Percentiles rank a stretch among this genome's conserved stretches.
Evolutionary conservation across 2,797 vertebrate species (phyloP).

Genomic region (Acanthurus leucopareius): DNA sequence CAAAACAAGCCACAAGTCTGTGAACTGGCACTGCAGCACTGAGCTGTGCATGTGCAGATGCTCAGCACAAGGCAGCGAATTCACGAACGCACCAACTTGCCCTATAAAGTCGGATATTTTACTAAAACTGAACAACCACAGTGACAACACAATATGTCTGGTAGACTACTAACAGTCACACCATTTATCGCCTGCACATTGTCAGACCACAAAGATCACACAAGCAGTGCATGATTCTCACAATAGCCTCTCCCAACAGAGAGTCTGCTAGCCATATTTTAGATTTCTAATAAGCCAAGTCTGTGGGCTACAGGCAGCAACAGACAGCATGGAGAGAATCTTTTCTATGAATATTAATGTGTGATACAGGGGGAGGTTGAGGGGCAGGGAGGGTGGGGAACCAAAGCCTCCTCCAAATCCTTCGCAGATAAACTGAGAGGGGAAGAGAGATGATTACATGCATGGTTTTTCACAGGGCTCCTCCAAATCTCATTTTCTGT

Average conservation of each 20-base stretch:
- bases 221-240: conserved; percentile 43
- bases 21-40: conserved; percentile 25
- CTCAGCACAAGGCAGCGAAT: conserved; percentile 6
- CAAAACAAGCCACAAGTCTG: conserved; percentile 61
- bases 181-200: conserved; percentile 15
- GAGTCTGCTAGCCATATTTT: conserved; percentile 65
- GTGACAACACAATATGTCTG: not conserved
- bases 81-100: not conserved
- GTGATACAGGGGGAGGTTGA: conserved; percentile 65
- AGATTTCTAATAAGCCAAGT: conserved; percentile 72
- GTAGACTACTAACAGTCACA: not conserved
- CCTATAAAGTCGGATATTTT: not conserved
- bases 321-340: conserved; percentile 76
- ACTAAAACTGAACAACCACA: not conserved
- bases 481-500: conserved; percentile 86
- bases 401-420: conserved; percentile 83
- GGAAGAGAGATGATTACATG: conserved; percentile 86
- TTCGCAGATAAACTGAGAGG: conserved; percentile 81
- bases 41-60: conserved; percentile 12
- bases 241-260: conserved; percentile 59
- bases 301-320: conserved; percentile 69
- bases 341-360: conserved; percentile 85
- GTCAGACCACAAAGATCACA: conserved; percentile 1
- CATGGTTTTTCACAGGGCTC: conserved; percentile 85
- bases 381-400: conserved; percentile 61